Conservation (phyloP, 1,140 invertebrate species). For the Sitobion miscanthi region DNA sequence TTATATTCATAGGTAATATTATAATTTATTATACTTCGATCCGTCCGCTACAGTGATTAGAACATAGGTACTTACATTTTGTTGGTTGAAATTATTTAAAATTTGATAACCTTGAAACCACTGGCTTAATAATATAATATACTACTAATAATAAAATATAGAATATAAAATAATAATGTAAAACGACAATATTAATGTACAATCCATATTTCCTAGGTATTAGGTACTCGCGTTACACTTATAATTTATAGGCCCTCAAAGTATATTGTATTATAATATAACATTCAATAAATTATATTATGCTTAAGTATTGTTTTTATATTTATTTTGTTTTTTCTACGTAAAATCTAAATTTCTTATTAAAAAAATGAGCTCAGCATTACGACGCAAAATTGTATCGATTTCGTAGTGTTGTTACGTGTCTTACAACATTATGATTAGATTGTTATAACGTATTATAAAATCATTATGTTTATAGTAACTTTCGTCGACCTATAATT, state of each 20-base stretch:
- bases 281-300: background rate
- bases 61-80: background rate
- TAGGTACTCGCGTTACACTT: background rate
- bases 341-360: background rate
- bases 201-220: background rate
- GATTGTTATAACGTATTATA: background rate
- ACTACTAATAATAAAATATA: background rate
- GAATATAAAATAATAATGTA: background rate
- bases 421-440: background rate
- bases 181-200: background rate
- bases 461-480: background rate
- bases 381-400: background rate
- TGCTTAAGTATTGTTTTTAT: background rate
- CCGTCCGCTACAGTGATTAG: background rate
- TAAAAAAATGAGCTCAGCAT: background rate
- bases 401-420: background rate
- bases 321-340: background rate
- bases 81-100: background rate
- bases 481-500: background rate
- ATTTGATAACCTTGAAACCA: background rate
- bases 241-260: background rate
- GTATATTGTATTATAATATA: background rate
- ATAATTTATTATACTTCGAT: background rate
- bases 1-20: background rate
- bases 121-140: background rate